Conservation (phyloP, 2,113 vertebrate species). For the Galemys pyrenaicus region DNA sequence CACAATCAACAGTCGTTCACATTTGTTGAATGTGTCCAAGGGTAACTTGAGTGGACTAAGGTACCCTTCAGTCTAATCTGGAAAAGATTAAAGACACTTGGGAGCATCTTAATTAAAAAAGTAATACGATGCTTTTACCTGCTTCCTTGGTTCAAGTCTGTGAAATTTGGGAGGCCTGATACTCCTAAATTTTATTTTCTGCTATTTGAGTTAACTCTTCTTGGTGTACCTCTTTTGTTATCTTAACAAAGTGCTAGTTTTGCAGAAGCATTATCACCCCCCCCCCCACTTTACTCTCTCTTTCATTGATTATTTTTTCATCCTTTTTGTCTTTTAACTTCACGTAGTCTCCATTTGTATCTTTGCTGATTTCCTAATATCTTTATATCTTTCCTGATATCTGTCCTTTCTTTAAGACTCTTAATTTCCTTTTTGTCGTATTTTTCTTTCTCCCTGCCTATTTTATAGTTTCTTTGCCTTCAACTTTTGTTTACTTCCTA, state of each 20-base stretch:
- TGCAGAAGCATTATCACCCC: not conserved
- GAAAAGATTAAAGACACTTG: conserved; percentile 44
- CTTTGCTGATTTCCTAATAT: not conserved
- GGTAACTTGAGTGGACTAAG: not conserved
- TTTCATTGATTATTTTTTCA: conserved; percentile 7
- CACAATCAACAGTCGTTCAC: not conserved
- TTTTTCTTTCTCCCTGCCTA: not conserved
- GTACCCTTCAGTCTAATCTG: conserved; percentile 11
- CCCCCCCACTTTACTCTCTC: conserved; percentile 47
- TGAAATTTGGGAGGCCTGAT: not conserved
- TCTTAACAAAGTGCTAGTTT: not conserved
- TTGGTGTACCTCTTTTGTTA: not conserved
- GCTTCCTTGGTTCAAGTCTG: conserved; percentile 27
- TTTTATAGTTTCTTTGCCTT: not conserved
- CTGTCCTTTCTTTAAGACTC: not conserved
- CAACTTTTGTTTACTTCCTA: not conserved
- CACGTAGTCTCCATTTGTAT: not conserved
- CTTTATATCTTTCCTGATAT: no score
- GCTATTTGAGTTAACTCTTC: not conserved
- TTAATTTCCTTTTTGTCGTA: not conserved
- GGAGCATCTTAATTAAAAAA: conserved; percentile 58
- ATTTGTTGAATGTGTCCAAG: conserved; percentile 18
- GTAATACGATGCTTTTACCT: conserved; percentile 2
- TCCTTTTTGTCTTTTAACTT: not conserved
- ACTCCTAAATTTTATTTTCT: not conserved